Conservation (phyloP, 2,797 vertebrate species). For the Microcaecilia unicolor region DNA sequence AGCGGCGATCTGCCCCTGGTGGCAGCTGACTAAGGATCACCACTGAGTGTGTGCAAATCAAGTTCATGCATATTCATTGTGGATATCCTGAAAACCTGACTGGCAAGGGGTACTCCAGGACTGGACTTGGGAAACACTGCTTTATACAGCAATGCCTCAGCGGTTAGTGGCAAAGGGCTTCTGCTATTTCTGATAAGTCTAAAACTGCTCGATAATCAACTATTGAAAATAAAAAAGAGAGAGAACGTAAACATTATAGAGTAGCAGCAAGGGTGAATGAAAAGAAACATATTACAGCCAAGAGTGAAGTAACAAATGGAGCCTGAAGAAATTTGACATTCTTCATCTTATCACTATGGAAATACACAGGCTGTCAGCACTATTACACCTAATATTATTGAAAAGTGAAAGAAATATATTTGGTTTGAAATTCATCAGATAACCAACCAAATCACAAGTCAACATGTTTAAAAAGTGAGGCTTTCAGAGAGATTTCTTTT, state of each 20-base stretch:
- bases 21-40: too few relatives aligned
- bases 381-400: conserved; percentile 24
- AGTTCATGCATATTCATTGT: too few relatives aligned
- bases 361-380: conserved; percentile 33
- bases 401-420: conserved; percentile 36
- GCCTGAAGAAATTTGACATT: conserved; percentile 20
- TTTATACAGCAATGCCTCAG: too few relatives aligned
- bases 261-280: conserved; percentile 9
- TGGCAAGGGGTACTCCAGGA: too few relatives aligned
- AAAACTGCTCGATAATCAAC: too few relatives aligned
- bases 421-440: conserved; percentile 43
- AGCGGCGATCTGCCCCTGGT: too few relatives aligned
- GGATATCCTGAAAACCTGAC: too few relatives aligned
- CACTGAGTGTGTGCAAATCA: too few relatives aligned
- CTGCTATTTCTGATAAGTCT: too few relatives aligned
- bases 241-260: too few relatives aligned
- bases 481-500: conserved; percentile 7
- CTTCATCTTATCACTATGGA: conserved; percentile 26
- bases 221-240: conserved; percentile 3
- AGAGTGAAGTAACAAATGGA: conserved; percentile 33
- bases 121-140: too few relatives aligned
- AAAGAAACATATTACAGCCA: conserved; percentile 17
- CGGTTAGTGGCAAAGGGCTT: too few relatives aligned
- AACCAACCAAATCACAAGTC: conserved; percentile 36
- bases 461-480: conserved; percentile 31